phyloP scores from a whole-genome alignment of 1,140 invertebrate genomes.

The Bombus ignitus region DNA sequence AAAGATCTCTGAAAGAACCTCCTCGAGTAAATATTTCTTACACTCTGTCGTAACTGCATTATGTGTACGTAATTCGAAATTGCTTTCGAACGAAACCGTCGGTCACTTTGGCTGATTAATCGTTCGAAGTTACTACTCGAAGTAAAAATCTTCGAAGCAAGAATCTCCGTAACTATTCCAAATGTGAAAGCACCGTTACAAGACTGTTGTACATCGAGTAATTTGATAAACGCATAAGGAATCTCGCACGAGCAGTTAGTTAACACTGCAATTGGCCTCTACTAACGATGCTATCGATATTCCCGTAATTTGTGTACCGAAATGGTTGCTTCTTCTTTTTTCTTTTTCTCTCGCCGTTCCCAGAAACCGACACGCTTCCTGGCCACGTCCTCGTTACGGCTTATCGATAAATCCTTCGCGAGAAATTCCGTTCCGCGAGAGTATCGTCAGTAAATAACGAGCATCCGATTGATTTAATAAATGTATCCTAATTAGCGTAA shows the following conservation, averaged over 20 bases:
- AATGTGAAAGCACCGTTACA: neutral
- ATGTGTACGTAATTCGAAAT: neutral
- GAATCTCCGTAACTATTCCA: neutral
- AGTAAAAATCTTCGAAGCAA: neutral
- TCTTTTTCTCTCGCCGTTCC: neutral
- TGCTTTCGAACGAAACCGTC: neutral
- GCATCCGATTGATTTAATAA: slow-evolving; percentile 34
- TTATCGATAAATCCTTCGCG: slow-evolving; percentile 39
- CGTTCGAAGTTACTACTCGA: neutral
- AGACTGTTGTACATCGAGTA: neutral
- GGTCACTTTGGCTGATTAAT: neutral
- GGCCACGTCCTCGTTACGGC: slow-evolving; percentile 22
- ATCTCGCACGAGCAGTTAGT: slow-evolving; percentile 5
- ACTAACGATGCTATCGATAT: slow-evolving; percentile 20
- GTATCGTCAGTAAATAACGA: slow-evolving; percentile 41
- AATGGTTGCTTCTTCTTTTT: neutral
- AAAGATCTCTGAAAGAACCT: neutral
- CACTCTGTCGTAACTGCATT: neutral
- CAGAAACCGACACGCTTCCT: slow-evolving; percentile 21
- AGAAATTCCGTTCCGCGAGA: neutral
- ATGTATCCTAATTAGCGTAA: slow-evolving; percentile 38
- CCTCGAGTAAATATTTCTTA: neutral
- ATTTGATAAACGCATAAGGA: slow-evolving; percentile 24
- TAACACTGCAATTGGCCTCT: slow-evolving; percentile 2
- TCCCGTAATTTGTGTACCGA: slow-evolving; percentile 22